Evolutionary conservation across 2,113 vertebrate genomes (phyloP), one percentile per base, ranked within the genome.

Genomic region (Ciconia maguari): DNA sequence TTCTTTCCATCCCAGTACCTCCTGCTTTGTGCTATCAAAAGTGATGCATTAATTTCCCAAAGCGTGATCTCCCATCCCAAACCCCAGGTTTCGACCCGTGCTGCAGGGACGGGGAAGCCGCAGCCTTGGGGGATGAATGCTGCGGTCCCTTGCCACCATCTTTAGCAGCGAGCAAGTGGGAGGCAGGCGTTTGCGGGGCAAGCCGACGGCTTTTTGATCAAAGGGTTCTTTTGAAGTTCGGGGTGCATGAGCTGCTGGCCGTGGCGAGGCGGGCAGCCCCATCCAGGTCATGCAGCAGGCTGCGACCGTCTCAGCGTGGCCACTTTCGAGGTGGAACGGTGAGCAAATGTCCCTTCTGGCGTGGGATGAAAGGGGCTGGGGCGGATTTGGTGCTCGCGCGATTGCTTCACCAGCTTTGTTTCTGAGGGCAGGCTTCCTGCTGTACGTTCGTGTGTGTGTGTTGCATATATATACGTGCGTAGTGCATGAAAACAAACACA

Each of bases 1-100:
- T 80, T 95, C n/a, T 91, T 83, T 94, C 64, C 68, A 88, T 88
- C 81, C n/a, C 66, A 51, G 51, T 80, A 86, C 75, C 75, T 96
- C 48, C 24, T 85, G 65, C 70, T 95, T 95, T 87, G 49, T 91
- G 66, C 78, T 83, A 46, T 84, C 74, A 58, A 46, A 93, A 85
- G 68, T 30, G 42, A 36, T 80, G 70, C n/a, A 57, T 84, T 89
- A 13, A 49, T 94, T 91, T 87, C 58, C 36, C 26, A 7, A 87
- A 72, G 66, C 3, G 0, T 38, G 34, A 29, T 72, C 70, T 84
- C n/a, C 54, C 21, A 13, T 82, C 64, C 72, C 77, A 62, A 66
- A 17, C 14, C 14, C 11, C 41, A 72, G 61, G 13, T 87, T 91
- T 52, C 24, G 58, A 86, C 24, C 46, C 1, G 2, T 0, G 15